Base-by-base conservation (phyloP, 2,888 invertebrate species). In the Chloroclystis v-ata region DNA sequence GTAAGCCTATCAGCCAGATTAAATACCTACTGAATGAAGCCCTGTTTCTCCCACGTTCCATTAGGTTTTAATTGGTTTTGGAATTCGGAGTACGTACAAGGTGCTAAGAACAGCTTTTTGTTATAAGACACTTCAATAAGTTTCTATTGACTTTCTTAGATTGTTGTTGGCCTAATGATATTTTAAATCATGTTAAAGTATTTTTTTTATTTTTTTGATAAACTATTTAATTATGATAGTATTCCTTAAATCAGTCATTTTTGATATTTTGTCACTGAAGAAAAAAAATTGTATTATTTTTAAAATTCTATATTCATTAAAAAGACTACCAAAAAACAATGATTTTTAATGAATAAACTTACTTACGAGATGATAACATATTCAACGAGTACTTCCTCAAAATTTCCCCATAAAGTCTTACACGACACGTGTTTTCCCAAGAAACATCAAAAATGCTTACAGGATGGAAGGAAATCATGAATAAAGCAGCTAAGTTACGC, bases 401-500 rank as follows among this genome's bases (percentile, higher is more conserved):
- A 12, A 24, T 37, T 37, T 42, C 2, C 12, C 16, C 32, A 33
- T 38, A 10, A 25, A 28, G 25, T 37, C 10, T 30, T 43, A n/a
- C 12, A 5, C 32, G 30, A 8, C 14, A 37, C 16, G 32, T 29
- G 16, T 47, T 38, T 45, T 30, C 45, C 45, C 28, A 10, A 29
- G 43, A 30, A 30, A 37, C 24, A 3, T 29, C 6, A 25, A 29
- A 38, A 37, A 12, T 32, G 38, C 32, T 40, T 40, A 20, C 13
- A 13, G 28, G 29, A 39, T 3, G 28, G 37, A 37, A 43, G 29
- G 33, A 28, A 47, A 37, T 39, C 48, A 46, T 46, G 41, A 43
- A 49, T 49, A 41, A 37, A 12, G 24, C 7, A 37, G 9, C 16
- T 11, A 25, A 49, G 29, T 43, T 30, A 37, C 38, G 28, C 45